Conservation (phyloP, 2,888 invertebrate genomes). For the Tyria jacobaeae region DNA sequence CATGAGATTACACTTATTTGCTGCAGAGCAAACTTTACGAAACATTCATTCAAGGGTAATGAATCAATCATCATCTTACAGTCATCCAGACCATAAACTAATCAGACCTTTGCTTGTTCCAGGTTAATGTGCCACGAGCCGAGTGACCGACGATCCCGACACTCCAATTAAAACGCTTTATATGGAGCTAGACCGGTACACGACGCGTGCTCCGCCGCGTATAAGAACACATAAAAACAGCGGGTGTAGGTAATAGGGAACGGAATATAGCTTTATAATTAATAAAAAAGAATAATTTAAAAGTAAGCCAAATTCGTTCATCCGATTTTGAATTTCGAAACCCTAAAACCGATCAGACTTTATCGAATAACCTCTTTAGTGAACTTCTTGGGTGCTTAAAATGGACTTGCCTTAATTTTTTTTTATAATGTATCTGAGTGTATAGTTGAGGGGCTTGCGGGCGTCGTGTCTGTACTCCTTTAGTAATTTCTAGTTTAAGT, state of each 20-base stretch:
- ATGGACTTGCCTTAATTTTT: conserved; percentile 67
- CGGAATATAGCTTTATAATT: conserved; percentile 47
- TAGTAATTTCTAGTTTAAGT: conserved; percentile 47
- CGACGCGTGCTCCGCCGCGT: conserved; percentile 76
- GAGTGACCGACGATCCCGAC: conserved; percentile 64
- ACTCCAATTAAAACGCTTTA: conserved; percentile 73
- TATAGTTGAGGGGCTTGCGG: conserved; percentile 45
- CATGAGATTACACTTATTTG: not conserved
- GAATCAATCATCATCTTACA: conserved; percentile 24
- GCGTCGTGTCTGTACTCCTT: conserved; percentile 50
- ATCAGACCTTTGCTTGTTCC: conserved; percentile 71
- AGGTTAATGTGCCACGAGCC: conserved; percentile 69
- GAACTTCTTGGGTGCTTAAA: conserved; percentile 62
- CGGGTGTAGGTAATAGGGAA: conserved; percentile 76
- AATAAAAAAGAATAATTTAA: conserved; percentile 27
- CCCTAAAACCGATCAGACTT: conserved; percentile 61
- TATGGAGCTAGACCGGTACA: conserved; percentile 82
- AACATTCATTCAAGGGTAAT: conserved; percentile 20
- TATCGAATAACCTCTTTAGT: conserved; percentile 51
- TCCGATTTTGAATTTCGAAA: conserved; percentile 60
- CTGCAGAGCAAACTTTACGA: not conserved
- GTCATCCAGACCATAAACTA: conserved; percentile 46
- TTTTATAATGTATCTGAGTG: conserved; percentile 55
- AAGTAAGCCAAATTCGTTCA: conserved; percentile 46
- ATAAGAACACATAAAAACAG: conserved; percentile 70